Percentiles rank a stretch among this genome's conserved stretches.
Evolutionary conservation across 2,888 invertebrate genomes (phyloP).

Genomic region (Bombylius major): DNA sequence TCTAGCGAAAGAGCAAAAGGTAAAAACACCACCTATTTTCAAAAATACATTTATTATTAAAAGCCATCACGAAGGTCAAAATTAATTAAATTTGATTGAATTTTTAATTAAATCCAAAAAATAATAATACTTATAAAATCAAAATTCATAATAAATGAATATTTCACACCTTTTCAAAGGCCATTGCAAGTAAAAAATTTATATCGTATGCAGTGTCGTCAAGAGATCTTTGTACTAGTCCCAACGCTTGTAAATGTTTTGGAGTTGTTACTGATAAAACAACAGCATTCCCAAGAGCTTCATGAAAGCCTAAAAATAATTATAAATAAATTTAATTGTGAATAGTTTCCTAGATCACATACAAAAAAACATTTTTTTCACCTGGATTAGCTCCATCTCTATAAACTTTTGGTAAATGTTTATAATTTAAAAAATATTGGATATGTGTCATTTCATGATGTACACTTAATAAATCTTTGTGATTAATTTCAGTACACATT

Average conservation of each 20-base stretch:
- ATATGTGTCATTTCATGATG: conserved; percentile 90
- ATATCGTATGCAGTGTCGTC: conserved; percentile 73
- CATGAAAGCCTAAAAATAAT: conserved; percentile 64
- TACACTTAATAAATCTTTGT: conserved; percentile 74
- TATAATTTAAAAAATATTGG: conserved; percentile 76
- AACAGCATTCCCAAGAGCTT: conserved; percentile 82
- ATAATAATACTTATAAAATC: no score
- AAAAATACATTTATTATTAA: no score
- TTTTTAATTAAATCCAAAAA: not conserved
- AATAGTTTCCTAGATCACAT: not conserved
- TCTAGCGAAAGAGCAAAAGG: conserved; percentile 78
- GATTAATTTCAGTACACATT: conserved; percentile 74
- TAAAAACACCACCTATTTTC: conserved; percentile 44
- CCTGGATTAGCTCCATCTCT: conserved; percentile 89
- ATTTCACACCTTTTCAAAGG: conserved; percentile 59
- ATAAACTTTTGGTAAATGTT: conserved; percentile 71
- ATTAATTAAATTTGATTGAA: not conserved
- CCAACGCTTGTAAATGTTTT: conserved; percentile 69
- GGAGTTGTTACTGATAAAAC: conserved; percentile 76
- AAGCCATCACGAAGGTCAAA: not conserved
- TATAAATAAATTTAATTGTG: not conserved
- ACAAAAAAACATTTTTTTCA: conserved; percentile 22
- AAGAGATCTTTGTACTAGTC: conserved; percentile 65
- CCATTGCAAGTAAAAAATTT: conserved; percentile 72
- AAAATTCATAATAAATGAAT: not conserved